A percentile compares a stretch with the other conserved stretches of the same genome.
phyloP scores from a whole-genome alignment of 2,888 invertebrate species.

The Chymomyza fuscimana region DNA sequence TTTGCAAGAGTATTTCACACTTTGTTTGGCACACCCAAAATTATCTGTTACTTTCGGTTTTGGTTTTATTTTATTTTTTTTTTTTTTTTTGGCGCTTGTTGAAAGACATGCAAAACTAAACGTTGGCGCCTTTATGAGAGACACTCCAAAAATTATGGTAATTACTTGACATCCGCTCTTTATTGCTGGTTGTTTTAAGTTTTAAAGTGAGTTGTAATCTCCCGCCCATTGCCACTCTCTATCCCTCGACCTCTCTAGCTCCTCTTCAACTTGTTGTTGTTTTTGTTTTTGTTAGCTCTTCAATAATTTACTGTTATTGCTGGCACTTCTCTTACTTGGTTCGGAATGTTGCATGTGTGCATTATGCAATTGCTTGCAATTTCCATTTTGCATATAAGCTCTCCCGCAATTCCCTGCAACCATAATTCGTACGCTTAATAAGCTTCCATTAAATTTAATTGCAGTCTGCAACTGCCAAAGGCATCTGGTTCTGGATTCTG shows the following conservation, averaged over 20 bases:
- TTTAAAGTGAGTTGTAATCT: not conserved
- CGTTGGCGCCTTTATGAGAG: not conserved
- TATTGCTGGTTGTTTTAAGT: not conserved
- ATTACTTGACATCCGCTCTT: constrained; percentile 1
- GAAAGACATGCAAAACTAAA: not conserved
- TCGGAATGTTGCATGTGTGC: constrained; percentile 3
- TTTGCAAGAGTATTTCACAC: not conserved
- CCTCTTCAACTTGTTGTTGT: too few species aligned
- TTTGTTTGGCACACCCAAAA: not conserved
- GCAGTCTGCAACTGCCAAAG: constrained; percentile 49
- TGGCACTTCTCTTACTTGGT: not conserved
- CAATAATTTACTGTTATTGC: constrained; percentile 36
- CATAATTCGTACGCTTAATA: constrained; percentile 57
- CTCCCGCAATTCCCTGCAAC: not conserved
- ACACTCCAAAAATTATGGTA: not conserved
- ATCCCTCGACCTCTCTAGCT: not conserved
- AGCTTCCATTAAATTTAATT: constrained; percentile 73
- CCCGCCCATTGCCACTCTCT: not conserved
- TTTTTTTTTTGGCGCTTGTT: constrained; percentile 1
- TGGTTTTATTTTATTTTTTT: not conserved
- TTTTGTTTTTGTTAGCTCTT: constrained; percentile 18
- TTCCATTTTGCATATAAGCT: constrained; percentile 20
- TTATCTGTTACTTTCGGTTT: not conserved
- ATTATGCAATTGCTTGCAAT: constrained; percentile 60
- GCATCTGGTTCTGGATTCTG: not conserved